Percentiles rank a stretch among this genome's conserved stretches.
Evolutionary conservation across 2,888 invertebrate species (phyloP).

Genomic region (Apantesis nais): DNA sequence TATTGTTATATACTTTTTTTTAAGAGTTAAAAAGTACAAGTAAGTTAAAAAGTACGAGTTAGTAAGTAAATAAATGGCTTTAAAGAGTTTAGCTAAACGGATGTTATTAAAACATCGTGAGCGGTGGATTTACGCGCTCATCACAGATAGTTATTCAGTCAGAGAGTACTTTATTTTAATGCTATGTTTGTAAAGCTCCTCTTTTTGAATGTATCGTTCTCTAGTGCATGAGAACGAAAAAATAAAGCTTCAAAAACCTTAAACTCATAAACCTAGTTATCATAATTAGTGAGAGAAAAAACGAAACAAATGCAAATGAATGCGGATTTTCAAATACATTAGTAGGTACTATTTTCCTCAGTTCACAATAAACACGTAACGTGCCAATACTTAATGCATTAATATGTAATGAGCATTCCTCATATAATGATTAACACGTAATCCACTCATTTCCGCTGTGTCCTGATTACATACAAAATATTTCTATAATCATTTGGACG

Average conservation of each 20-base stretch:
- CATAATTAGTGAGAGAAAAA: neutral
- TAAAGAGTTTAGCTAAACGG: neutral
- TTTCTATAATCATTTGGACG: constrained; percentile 24
- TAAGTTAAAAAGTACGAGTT: too few relatives aligned
- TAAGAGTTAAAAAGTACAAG: too few relatives aligned
- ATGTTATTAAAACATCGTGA: neutral
- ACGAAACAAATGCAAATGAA: too few relatives aligned
- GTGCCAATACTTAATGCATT: constrained; percentile 33
- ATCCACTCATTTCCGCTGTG: constrained; percentile 31
- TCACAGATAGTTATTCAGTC: neutral
- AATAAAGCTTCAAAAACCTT: too few relatives aligned
- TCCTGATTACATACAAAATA: constrained; percentile 32
- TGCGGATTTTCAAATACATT: constrained; percentile 1
- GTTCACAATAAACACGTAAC: constrained; percentile 18
- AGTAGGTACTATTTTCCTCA: constrained; percentile 8
- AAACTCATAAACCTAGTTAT: neutral
- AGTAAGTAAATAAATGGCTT: neutral
- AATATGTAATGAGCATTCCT: constrained; percentile 25
- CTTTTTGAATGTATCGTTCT: neutral
- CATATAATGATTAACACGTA: constrained; percentile 26
- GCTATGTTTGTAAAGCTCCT: neutral
- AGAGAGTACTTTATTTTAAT: neutral
- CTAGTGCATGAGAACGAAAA: neutral
- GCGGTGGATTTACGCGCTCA: neutral
- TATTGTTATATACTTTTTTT: too few relatives aligned